Evolutionary conservation across 1,140 invertebrate species (phyloP), one percentile per base, ranked within the genome.

Genomic region (Copidosoma floridanum): DNA sequence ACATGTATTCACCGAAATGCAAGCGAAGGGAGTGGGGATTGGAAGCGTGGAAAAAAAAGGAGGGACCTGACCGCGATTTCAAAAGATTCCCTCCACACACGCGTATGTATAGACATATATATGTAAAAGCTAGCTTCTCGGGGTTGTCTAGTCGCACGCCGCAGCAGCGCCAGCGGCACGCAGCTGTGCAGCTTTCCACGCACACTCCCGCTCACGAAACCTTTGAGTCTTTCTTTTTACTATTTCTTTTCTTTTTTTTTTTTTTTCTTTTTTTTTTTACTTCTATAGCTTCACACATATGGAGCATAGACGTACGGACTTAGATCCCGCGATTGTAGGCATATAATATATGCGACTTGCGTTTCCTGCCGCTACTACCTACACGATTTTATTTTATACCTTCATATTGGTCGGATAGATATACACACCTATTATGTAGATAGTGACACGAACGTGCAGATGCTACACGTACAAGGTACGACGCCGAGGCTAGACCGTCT

Each of bases 51-150:
- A 47, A 29, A 6, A 8, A 14, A 6, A 23, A 47, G 43, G 47
- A 44, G 41, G 18, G 55, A 57, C 55, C 50, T 46, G 57, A 53
- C 50, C 57, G 57, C 50, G 40, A 60, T 60, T 60, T 60, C 29
- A 53, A 60, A 60, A 47, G 50, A 21, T 35, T 53, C 50, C 50
- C 57, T 27, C 37, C 21, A 24, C n/a, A n/a, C n/a, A n/a, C n/a
- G n/a, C n/a, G n/a, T n/a, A n/a, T 14, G 7, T 35, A 35, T 14
- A 14, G 7, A 14, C 32, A 14, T 14, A 8, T 14, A n/a, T n/a
- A n/a, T n/a, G n/a, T n/a, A n/a, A n/a, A n/a, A n/a, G n/a, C n/a
- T n/a, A 29, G 24, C 37, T 41, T 20, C 35, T 21, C 46, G 12
- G 46, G 32, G 46, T 21, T 47, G 37, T 43, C 46, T 29, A 44